A percentile compares a stretch with the other conserved stretches of the same genome.
Evolutionary conservation across 2,113 vertebrate genomes (phyloP).

Genomic region (Ramphastos sulfuratus): DNA sequence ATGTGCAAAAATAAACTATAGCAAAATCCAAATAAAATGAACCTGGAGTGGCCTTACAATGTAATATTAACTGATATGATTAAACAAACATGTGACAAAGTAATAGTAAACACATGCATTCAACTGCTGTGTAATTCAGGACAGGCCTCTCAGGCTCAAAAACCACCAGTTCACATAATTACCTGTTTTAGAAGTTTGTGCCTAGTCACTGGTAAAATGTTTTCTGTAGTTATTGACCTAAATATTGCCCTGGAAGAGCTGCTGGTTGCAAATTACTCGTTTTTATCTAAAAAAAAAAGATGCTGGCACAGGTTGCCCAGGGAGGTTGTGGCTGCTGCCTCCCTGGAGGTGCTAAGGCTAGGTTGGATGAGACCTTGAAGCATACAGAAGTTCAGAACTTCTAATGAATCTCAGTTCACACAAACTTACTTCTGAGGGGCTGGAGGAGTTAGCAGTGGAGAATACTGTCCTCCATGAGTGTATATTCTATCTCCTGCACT

Average conservation of each 20-base stretch:
- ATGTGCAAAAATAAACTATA: constrained; percentile 37
- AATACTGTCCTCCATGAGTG: background rate
- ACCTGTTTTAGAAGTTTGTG: background rate
- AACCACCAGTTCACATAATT: constrained; percentile 5
- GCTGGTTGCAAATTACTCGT: background rate
- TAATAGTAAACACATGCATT: constrained; percentile 16
- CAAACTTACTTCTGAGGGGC: background rate
- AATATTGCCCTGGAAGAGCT: background rate
- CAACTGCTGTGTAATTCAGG: background rate
- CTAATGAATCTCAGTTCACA: background rate
- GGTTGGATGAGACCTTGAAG: background rate
- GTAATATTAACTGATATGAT: constrained; percentile 18
- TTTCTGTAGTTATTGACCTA: background rate
- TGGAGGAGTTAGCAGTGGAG: background rate
- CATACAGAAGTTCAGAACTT: background rate
- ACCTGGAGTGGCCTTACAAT: background rate
- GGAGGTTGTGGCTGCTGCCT: no score
- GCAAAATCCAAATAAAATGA: constrained; percentile 8
- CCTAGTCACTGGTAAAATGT: background rate
- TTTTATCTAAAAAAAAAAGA: background rate
- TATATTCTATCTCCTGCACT: background rate
- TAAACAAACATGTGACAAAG: constrained; percentile 28
- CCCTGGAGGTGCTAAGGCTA: no score
- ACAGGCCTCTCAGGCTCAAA: background rate
- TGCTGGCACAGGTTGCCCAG: no score